Conservation (phyloP, 2,888 invertebrate genomes). For the Apamea epomidion region DNA sequence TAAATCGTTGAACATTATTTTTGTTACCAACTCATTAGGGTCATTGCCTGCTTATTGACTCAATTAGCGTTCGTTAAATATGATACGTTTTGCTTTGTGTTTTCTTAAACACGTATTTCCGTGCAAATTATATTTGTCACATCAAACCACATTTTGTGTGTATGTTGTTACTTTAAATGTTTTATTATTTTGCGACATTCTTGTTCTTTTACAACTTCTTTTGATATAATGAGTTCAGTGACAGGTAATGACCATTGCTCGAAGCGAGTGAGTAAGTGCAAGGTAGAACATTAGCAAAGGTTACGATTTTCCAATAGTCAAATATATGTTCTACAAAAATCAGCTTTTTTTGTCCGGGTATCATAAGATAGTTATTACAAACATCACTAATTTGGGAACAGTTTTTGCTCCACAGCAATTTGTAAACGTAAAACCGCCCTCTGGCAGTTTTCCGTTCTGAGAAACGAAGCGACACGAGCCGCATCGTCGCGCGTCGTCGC, state of each 20-base stretch:
- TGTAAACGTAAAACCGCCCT: conserved; percentile 62
- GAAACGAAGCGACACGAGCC: conserved; percentile 64
- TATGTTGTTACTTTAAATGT: conserved; percentile 45
- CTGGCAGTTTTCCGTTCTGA: conserved; percentile 69
- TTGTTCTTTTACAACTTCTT: neutral
- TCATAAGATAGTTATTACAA: conserved; percentile 24
- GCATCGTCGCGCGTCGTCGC: conserved; percentile 68
- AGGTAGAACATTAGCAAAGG: neutral
- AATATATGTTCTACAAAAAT: neutral
- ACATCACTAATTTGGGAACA: conserved; percentile 38
- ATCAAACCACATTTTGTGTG: conserved; percentile 74
- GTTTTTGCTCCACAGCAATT: conserved; percentile 64
- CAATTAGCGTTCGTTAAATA: conserved; percentile 84
- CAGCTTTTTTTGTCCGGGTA: neutral
- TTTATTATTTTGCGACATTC: conserved; percentile 13
- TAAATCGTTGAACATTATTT: conserved; percentile 89
- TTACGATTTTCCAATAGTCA: neutral
- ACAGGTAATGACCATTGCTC: neutral
- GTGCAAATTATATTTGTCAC: conserved; percentile 79
- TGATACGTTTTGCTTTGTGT: conserved; percentile 81
- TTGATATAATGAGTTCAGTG: neutral
- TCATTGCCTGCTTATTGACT: conserved; percentile 89
- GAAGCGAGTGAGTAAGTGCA: neutral
- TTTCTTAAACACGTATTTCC: conserved; percentile 77
- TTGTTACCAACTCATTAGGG: conserved; percentile 90